Evolutionary conservation across 1,140 invertebrate species (phyloP).

Genomic region (Acarapis woodi): DNA sequence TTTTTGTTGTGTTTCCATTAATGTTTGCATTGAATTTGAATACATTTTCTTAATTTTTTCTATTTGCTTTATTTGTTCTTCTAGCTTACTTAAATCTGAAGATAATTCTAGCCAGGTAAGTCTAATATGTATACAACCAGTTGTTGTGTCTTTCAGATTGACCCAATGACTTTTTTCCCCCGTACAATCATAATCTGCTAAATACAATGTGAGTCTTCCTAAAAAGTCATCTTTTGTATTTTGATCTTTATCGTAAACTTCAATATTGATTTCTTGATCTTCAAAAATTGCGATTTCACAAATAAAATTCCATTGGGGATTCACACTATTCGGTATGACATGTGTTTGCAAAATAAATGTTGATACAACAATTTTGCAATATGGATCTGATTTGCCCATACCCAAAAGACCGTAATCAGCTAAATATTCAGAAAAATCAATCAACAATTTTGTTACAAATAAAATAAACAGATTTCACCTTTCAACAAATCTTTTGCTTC

Average conservation of each 20-base stretch:
- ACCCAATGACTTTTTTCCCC: slow-evolving; percentile 31
- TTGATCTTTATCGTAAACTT: slow-evolving; percentile 49
- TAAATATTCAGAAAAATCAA: too few relatives aligned
- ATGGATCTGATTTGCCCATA: slow-evolving; percentile 85
- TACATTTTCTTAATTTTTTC: slow-evolving; percentile 4
- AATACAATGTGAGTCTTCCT: slow-evolving; percentile 26
- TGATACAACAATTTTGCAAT: slow-evolving; percentile 40
- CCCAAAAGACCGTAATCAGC: slow-evolving; percentile 43
- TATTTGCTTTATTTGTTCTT: slow-evolving; percentile 23
- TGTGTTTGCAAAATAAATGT: slow-evolving; percentile 42
- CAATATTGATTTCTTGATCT: slow-evolving; percentile 41
- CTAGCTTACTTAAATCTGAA: slow-evolving; percentile 21
- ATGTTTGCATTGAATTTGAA: background rate
- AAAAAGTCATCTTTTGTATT: slow-evolving; percentile 46
- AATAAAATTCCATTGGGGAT: slow-evolving; percentile 77
- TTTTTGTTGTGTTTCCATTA: slow-evolving; percentile 1
- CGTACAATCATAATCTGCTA: background rate
- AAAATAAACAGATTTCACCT: too few relatives aligned
- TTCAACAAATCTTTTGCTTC: slow-evolving; percentile 76
- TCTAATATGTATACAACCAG: slow-evolving; percentile 59
- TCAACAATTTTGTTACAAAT: too few relatives aligned
- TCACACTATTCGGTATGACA: slow-evolving; percentile 62
- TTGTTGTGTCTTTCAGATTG: slow-evolving; percentile 67
- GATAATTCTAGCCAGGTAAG: slow-evolving; percentile 57
- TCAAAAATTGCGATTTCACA: slow-evolving; percentile 36